Conservation (phyloP, 2,888 invertebrate species). For the Drosophila gaucha region DNA sequence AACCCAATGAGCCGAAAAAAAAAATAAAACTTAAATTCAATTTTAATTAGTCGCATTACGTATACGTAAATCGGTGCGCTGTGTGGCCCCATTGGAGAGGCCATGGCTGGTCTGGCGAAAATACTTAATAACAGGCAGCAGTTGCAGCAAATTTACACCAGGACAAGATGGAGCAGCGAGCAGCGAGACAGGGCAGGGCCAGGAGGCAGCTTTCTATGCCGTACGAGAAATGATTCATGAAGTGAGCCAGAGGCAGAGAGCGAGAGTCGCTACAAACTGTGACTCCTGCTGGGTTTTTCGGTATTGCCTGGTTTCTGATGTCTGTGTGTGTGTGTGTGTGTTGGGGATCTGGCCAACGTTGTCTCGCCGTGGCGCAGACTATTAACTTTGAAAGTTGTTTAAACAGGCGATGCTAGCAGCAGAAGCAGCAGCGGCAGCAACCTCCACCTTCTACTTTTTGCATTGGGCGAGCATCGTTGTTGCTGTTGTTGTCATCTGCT, state of each 20-base stretch:
- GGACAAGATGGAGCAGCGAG: slow-evolving; percentile 11
- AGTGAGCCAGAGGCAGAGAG: slow-evolving; percentile 29
- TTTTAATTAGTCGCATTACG: slow-evolving; percentile 76
- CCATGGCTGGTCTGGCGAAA: slow-evolving; percentile 42
- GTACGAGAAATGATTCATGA: slow-evolving; percentile 71
- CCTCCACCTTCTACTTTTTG: slow-evolving; percentile 80
- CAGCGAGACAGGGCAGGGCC: slow-evolving; percentile 26
- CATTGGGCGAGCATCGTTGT: slow-evolving; percentile 76
- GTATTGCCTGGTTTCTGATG: slow-evolving; percentile 27
- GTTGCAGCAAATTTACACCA: slow-evolving; percentile 74
- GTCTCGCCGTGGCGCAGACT: slow-evolving; percentile 82
- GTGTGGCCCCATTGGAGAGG: slow-evolving; percentile 47
- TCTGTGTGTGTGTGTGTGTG: slow-evolving; percentile 19
- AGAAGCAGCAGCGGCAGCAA: slow-evolving; percentile 39
- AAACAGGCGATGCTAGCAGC: slow-evolving; percentile 74
- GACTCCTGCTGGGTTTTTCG: slow-evolving; percentile 70
- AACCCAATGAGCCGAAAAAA: slow-evolving; percentile 14
- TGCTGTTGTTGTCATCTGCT: slow-evolving; percentile 51
- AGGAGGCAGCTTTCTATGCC: slow-evolving; percentile 62
- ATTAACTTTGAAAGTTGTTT: slow-evolving; percentile 82
- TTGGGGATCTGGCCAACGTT: slow-evolving; percentile 45
- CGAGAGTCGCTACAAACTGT: slow-evolving; percentile 33
- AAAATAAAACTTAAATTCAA: slow-evolving; percentile 58
- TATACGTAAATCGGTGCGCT: slow-evolving; percentile 56
- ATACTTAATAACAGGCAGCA: slow-evolving; percentile 68